These are phyloP conservation scores for Phalera bucephala DNA, from an alignment of 2,888 invertebrate species.

Conservation along the genomic window DNA sequence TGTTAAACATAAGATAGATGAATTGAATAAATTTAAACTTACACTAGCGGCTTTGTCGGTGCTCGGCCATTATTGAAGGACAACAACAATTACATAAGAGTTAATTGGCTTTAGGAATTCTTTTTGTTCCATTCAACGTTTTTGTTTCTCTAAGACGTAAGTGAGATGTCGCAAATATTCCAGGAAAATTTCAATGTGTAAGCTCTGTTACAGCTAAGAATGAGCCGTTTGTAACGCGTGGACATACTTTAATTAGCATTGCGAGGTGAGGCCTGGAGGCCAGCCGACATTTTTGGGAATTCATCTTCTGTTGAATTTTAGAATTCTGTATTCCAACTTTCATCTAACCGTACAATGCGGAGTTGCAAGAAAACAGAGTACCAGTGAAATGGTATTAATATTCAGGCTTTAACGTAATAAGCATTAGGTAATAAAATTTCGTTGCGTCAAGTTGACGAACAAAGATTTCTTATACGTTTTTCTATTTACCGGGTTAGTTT, in stretches of 20 bases:
- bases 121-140: background rate
- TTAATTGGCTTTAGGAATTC: background rate
- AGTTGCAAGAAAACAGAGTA: background rate
- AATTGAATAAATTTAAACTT: no score
- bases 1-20: no score
- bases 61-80: no score
- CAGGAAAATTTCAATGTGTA: constrained; percentile 22
- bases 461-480: no score
- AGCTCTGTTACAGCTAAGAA: constrained; percentile 33
- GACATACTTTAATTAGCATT: constrained; percentile 53
- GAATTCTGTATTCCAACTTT: constrained; percentile 1
- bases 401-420: no score
- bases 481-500: no score
- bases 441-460: background rate
- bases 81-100: background rate
- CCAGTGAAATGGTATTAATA: no score
- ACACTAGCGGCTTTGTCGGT: background rate
- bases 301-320: constrained; percentile 33
- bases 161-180: constrained; percentile 9
- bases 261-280: constrained; percentile 38
- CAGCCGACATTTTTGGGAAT: constrained; percentile 43
- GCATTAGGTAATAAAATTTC: background rate
- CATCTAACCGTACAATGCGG: background rate
- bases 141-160: constrained; percentile 7
- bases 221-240: constrained; percentile 32